Percentiles rank a stretch among this genome's conserved stretches.
Evolutionary conservation across 2,888 invertebrate genomes (phyloP).

Genomic region (Meta bourneti): DNA sequence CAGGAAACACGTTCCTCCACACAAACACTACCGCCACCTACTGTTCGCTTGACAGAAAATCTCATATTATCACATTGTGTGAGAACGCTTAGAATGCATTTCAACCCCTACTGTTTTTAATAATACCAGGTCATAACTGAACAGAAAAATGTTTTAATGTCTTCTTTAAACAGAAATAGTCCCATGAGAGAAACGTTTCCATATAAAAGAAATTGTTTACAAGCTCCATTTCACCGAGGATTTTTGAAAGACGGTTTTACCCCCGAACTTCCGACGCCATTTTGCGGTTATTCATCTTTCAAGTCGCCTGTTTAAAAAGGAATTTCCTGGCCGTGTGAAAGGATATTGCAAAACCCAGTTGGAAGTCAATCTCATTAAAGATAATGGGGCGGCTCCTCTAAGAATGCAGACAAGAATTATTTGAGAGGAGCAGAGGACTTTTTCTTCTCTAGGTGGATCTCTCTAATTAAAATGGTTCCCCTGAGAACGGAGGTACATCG

Average conservation of each 20-base stretch:
- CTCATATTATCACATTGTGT: no score
- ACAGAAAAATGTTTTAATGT: no score
- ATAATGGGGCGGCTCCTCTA: not conserved
- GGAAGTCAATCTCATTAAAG: not conserved
- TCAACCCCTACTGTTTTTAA: no score
- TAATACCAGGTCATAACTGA: no score
- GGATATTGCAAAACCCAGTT: not conserved
- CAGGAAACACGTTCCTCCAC: no score
- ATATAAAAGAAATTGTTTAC: not conserved
- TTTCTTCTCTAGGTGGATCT: not conserved
- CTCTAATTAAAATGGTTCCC: not conserved
- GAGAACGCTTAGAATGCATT: no score
- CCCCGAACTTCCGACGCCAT: no score
- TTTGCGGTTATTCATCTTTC: no score
- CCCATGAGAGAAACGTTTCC: not conserved
- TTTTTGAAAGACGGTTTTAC: no score
- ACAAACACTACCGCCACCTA: no score
- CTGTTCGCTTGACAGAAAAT: no score
- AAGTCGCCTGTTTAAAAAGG: not conserved
- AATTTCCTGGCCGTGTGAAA: not conserved
- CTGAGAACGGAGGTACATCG: not conserved
- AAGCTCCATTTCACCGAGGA: not conserved
- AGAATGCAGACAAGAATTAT: not conserved
- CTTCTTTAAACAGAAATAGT: no score
- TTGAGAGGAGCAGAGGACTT: not conserved